phyloP scores from a whole-genome alignment of 2,888 invertebrate genomes.

The Petrolisthes manimaculis region DNA sequence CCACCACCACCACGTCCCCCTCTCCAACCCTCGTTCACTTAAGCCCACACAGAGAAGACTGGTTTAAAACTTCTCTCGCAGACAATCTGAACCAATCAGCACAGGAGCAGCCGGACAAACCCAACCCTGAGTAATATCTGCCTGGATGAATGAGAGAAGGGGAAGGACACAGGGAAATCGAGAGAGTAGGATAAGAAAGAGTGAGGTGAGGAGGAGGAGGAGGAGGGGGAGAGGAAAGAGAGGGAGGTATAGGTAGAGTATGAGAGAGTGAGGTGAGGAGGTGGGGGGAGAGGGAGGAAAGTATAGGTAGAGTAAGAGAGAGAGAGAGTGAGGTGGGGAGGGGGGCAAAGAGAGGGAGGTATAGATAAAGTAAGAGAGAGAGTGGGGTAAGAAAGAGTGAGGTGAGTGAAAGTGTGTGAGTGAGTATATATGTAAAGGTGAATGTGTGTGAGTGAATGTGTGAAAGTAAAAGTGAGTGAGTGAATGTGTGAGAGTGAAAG shows the following conservation, averaged over 20 bases:
- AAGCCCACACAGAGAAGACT: not conserved
- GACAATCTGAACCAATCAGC: conserved; percentile 9
- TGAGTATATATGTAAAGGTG: too few relatives aligned
- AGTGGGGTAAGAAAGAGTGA: not conserved
- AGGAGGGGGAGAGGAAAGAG: not conserved
- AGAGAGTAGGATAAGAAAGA: not conserved
- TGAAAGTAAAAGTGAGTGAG: too few relatives aligned
- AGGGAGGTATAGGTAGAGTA: not conserved
- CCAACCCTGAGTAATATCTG: not conserved
- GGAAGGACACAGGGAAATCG: not conserved
- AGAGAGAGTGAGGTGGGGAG: not conserved
- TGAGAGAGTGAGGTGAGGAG: not conserved
- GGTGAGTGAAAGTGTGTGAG: not conserved
- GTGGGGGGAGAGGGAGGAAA: not conserved
- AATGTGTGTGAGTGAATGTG: too few relatives aligned
- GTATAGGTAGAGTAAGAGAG: not conserved
- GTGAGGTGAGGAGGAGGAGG: not conserved
- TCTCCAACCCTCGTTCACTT: not conserved
- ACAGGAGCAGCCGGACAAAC: not conserved
- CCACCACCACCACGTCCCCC: not conserved
- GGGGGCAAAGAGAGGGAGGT: not conserved
- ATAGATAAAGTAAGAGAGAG: not conserved
- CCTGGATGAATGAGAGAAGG: not conserved
- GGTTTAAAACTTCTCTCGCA: conserved; percentile 15
- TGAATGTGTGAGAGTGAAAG: too few relatives aligned